Evolutionary conservation across 2,797 vertebrate genomes (phyloP), one percentile per base, ranked within the genome.

Genomic region (Chromobotia macracanthus): DNA sequence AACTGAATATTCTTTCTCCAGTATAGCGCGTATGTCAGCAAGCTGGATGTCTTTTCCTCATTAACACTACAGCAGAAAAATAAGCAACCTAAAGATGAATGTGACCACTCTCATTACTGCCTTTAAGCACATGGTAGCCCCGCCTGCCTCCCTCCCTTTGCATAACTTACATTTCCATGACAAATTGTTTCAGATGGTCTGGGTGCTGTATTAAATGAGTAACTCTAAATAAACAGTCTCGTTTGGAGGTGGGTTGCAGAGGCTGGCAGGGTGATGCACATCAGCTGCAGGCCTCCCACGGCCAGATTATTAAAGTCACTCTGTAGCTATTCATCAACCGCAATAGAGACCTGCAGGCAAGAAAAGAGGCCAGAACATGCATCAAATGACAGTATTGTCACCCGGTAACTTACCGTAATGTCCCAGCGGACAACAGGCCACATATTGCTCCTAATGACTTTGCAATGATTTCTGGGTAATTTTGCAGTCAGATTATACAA

Each of bases 281-380:
- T 84, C 79, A 80, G 83, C 82, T 69, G 28, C 80, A 76, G 77
- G 77, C 82, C 79, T 86, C 85, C 85, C 83, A 80, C 72, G 28
- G 82, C 44, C 69, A 79, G 82, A 84, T 87, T 85, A 86, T 87
- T 86, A 85, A 81, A 84, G 83, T 79, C 72, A 83, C 84, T 79
- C 68, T 87, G 72, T 81, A 80, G 75, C 83, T 79, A 87, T 87
- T 87, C 84, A 85, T 85, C 84, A 85, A 79, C 56, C 23, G 68
- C 79, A 79, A 71, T 76, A 72, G 50, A 83, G 79, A 78, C 68
- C 80, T 73, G 79, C 84, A 82, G 84, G 84, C 72, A 73, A 73
- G 63, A 73, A 71, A 23, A 56, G 50, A 44, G 80, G 68, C 74
- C 77, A 60, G 64, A 60, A 51, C 80, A 84, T 82, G 77, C 82